Conservation (phyloP, 2,113 vertebrate species). For the Sinocyclocheilus anophthalmus region DNA sequence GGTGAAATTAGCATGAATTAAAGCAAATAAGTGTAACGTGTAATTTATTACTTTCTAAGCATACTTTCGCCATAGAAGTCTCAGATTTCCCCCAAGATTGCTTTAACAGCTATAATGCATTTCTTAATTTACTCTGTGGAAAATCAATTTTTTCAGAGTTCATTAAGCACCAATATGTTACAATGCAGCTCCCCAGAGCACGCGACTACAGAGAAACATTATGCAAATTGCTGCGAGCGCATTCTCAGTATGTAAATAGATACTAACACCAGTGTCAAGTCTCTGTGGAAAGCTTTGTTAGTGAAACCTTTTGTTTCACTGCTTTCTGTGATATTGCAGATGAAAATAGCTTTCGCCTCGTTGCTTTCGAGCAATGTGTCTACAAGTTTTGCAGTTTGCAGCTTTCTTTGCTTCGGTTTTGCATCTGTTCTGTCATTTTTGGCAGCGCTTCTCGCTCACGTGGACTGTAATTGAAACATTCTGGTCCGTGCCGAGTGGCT, state of each 20-base stretch:
- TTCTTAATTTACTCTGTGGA: slow-evolving; percentile 99
- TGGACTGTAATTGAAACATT: slow-evolving; percentile 18
- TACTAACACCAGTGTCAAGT: slow-evolving; percentile 85
- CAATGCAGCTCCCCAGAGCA: slow-evolving; percentile 96
- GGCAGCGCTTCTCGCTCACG: background rate
- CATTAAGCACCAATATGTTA: slow-evolving; percentile 99
- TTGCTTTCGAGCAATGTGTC: background rate
- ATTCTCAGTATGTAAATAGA: slow-evolving; percentile 97
- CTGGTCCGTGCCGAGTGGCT: background rate
- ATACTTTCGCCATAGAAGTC: slow-evolving; percentile 94
- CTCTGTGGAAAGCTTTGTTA: slow-evolving; percentile 85
- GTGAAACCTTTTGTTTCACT: slow-evolving; percentile 76
- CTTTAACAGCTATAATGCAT: slow-evolving; percentile 99
- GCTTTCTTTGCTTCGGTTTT: background rate
- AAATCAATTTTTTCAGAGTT: slow-evolving; percentile 99
- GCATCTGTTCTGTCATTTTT: slow-evolving; percentile 16
- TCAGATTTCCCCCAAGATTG: slow-evolving; percentile 99
- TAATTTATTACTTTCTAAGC: slow-evolving; percentile 99
- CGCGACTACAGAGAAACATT: slow-evolving; percentile 93
- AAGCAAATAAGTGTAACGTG: slow-evolving; percentile 99
- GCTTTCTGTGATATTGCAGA: slow-evolving; percentile 67
- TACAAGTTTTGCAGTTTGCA: background rate
- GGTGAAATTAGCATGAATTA: slow-evolving; percentile 99
- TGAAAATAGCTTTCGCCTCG: slow-evolving; percentile 37
- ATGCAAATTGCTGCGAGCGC: slow-evolving; percentile 92